Conservation (phyloP, 1,140 invertebrate species). For the Platyura marginata region DNA sequence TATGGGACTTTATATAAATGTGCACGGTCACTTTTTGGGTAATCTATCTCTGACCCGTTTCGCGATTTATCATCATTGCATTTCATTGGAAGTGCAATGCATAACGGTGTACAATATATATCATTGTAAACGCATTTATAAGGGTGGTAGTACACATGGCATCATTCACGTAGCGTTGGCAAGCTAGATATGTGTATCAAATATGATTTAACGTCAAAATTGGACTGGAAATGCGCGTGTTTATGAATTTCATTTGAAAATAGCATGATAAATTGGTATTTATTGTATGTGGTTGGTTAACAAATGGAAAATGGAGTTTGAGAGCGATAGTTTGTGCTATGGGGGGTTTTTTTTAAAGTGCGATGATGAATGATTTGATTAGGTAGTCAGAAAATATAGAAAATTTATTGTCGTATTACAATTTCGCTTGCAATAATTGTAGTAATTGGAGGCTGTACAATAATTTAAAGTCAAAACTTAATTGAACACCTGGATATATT, state of each 20-base stretch:
- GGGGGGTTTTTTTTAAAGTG: too few relatives aligned
- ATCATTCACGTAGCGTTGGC: not conserved
- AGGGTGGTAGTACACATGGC: not conserved
- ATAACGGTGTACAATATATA: not conserved
- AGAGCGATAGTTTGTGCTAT: too few relatives aligned
- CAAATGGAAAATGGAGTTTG: too few relatives aligned
- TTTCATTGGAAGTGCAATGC: not conserved
- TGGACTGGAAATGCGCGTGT: not conserved
- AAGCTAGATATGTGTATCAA: not conserved
- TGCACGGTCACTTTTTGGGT: not conserved
- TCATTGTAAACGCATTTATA: not conserved
- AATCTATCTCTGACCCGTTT: not conserved
- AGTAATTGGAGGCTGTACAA: too few relatives aligned
- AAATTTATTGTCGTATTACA: too few relatives aligned
- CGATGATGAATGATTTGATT: too few relatives aligned
- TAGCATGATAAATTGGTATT: conserved; percentile 1
- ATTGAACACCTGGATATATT: too few relatives aligned
- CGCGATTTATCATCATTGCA: not conserved
- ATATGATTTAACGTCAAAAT: not conserved
- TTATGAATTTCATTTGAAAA: conserved; percentile 3
- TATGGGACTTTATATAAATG: not conserved
- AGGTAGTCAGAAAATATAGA: too few relatives aligned
- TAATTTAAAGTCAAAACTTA: too few relatives aligned
- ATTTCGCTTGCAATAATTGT: too few relatives aligned
- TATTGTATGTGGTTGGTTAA: too few relatives aligned